Base-by-base conservation (phyloP, 2,888 invertebrate genomes). In the Zootermopsis nevadensis region DNA sequence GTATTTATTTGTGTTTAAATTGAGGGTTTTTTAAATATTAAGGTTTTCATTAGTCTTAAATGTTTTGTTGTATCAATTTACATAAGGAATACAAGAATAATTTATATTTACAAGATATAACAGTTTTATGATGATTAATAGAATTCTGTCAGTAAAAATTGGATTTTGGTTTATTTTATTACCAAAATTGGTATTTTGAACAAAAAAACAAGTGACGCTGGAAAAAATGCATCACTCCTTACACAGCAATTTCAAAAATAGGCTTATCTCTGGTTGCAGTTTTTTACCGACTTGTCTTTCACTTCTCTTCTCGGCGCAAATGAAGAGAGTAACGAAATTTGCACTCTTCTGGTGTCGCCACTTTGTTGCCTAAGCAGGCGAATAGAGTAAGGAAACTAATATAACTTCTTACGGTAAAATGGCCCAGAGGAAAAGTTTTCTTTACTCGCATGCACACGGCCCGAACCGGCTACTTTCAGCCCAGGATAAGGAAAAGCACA, bases 391-490 rank as follows among this genome's bases (percentile, higher is more conserved):
- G 60, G 60, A 19, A 42, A 76, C 42, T 42, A 76, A 76, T 76
- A 76, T 76, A 76, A 48, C 76, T 76, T 76, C 24, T 76, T 76
- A 76, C 42, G 42, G 76, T 76, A 76, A 76, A 42, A 76, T 48
- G 27, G 22, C 76, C 48, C 76, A 31, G 48, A 76, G 76, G 76
- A 48, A 27, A 42, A 48, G 48, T 38, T 35, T 76, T n/a, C 60
- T 60, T 27, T 27, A 12, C 60, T 60, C 27, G 15, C 60, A 27
- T 27, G 6, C n/a, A 60, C 60, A 4, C 27, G 3, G 60, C 27
- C n/a, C n/a, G 1, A 3, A 3, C 48, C 48, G 48, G 19, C 15
- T 15, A 48, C 8, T 60, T 60, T 60, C n/a, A 60, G 15, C 60
- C 60, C n/a, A 27, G 27, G 27, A 27, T 60, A 60, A n/a, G 60